Conservation (phyloP, 2,113 vertebrate species). For the Ancistrus triradiatus region DNA sequence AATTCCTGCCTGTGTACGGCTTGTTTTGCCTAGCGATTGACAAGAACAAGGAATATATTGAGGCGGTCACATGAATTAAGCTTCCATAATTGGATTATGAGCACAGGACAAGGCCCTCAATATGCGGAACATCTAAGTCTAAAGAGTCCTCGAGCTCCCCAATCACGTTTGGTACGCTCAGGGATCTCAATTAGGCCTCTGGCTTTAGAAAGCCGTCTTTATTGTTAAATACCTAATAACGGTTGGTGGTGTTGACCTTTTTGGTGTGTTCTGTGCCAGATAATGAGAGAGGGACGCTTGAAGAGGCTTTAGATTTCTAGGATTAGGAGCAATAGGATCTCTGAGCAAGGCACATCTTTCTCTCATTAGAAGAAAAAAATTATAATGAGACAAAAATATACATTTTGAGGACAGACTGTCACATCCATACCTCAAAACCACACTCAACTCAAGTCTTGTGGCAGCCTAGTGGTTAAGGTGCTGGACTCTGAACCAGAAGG, state of each 20-base stretch:
- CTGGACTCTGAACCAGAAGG: too few relatives aligned
- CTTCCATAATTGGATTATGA: conserved; percentile 59
- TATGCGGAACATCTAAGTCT: conserved; percentile 52
- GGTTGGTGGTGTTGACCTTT: conserved; percentile 51
- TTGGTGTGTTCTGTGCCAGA: too few relatives aligned
- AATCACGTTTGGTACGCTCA: conserved; percentile 62
- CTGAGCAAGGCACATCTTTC: too few relatives aligned
- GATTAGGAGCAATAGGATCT: too few relatives aligned
- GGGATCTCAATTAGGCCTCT: conserved; percentile 60
- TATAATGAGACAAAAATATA: too few relatives aligned
- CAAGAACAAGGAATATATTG: conserved; percentile 47
- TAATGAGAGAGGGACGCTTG: too few relatives aligned
- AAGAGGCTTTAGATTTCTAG: too few relatives aligned
- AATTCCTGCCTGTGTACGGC: conserved; percentile 10
- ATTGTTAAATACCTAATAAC: conserved; percentile 64
- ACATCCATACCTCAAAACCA: too few relatives aligned
- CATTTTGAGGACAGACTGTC: too few relatives aligned
- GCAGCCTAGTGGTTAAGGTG: too few relatives aligned
- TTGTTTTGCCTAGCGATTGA: conserved; percentile 35
- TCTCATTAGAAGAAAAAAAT: too few relatives aligned
- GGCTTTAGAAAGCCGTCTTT: conserved; percentile 57
- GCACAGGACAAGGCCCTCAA: conserved; percentile 57
- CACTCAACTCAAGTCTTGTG: too few relatives aligned
- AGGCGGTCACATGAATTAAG: conserved; percentile 56
- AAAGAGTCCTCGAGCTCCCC: conserved; percentile 50